These are phyloP conservation scores for Melospiza melodia DNA, from an alignment of 2,113 vertebrate genomes.

Conservation along the genomic window DNA sequence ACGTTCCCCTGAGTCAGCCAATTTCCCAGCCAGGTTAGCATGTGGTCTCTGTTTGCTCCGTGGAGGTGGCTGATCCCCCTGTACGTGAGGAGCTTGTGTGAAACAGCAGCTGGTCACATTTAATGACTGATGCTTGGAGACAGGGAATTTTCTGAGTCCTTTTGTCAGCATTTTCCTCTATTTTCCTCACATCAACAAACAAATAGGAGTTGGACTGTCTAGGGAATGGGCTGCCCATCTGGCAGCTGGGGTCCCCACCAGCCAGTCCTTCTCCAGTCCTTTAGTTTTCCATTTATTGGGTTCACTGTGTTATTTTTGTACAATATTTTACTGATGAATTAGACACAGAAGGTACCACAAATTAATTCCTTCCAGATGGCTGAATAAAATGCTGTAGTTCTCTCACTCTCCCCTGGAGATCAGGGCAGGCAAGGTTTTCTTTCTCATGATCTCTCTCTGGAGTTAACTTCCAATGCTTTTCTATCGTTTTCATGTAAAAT, in stretches of 20 bases:
- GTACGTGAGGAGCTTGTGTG: not conserved
- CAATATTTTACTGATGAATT: constrained; percentile 31
- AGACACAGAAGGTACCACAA: constrained; percentile 43
- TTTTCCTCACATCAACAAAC: not conserved
- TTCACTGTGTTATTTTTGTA: not conserved
- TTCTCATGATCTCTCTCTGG: constrained; percentile 9
- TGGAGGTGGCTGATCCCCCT: not conserved
- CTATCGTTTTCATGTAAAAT: constrained; percentile 32
- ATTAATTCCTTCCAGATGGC: constrained; percentile 59
- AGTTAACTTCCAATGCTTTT: constrained; percentile 23
- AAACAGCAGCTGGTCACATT: not conserved
- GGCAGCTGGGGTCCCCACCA: not conserved
- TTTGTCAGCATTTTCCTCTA: not conserved
- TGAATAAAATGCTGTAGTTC: constrained; percentile 26
- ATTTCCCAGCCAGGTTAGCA: not conserved
- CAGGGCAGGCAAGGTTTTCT: not conserved
- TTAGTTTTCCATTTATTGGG: not conserved
- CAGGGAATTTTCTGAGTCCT: not conserved
- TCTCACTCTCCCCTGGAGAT: constrained; percentile 16
- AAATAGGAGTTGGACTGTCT: not conserved
- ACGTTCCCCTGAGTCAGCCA: not conserved
- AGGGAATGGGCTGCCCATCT: not conserved
- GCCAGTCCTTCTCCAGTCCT: not conserved
- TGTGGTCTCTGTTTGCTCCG: constrained; percentile 23
- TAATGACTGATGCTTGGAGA: not conserved